Evolutionary conservation across 2,888 invertebrate genomes (phyloP).

Genomic region (Tyria jacobaeae): DNA sequence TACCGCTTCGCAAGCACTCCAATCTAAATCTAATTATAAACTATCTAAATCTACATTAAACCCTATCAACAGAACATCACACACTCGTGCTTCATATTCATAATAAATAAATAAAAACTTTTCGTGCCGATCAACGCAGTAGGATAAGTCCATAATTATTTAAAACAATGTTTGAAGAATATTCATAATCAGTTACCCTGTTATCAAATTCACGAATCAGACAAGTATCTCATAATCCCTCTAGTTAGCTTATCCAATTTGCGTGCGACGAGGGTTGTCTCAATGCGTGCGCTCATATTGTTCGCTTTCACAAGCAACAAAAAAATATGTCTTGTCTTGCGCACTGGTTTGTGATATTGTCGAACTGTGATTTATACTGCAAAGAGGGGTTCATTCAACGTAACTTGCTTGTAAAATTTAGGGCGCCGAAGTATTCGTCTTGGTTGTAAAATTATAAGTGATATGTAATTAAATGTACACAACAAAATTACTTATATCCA

Average conservation of each 20-base stretch:
- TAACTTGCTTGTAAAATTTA: slow-evolving; percentile 17
- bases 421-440: slow-evolving; percentile 12
- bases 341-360: slow-evolving; percentile 26
- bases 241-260: slow-evolving; percentile 62
- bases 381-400: slow-evolving; percentile 77
- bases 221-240: slow-evolving; percentile 56
- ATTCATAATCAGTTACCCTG: slow-evolving; percentile 35
- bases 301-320: slow-evolving; percentile 36
- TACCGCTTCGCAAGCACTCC: no score
- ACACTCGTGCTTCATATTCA: no score
- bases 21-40: no score
- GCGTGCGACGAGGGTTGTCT: slow-evolving; percentile 68
- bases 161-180: neutral
- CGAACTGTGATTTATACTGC: slow-evolving; percentile 47
- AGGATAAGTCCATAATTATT: no score
- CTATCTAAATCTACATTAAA: no score
- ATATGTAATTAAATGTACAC: neutral
- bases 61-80: no score
- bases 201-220: slow-evolving; percentile 32
- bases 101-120: no score
- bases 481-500: neutral
- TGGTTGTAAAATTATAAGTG: slow-evolving; percentile 19
- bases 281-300: slow-evolving; percentile 52
- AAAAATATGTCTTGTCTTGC: slow-evolving; percentile 51
- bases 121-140: no score